Base-by-base conservation (phyloP, 2,797 vertebrate genomes). In the Bucorvus abyssinicus region DNA sequence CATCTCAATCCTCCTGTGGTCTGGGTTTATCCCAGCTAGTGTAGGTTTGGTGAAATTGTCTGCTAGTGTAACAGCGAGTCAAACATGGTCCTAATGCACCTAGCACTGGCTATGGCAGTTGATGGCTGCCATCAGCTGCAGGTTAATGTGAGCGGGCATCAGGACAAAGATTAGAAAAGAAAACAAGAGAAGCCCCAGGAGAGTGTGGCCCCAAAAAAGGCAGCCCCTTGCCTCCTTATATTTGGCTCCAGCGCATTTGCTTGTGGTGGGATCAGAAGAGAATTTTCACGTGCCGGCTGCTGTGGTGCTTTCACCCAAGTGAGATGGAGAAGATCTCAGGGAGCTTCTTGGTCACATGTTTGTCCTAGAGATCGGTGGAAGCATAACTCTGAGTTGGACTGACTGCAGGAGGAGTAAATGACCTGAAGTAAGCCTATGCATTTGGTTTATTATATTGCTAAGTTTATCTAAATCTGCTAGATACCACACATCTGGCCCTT, bases 51-150 rank as follows among this genome's bases (percentile, higher is more conserved):
- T 34, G 17, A 60, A 88, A 60, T 32, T 5, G 4, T 34, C 24
- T 80, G 49, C 59, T 61, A 67, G 47, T 69, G 19, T 60, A 53
- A 56, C 19, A 45, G 40, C 2, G 4, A 88, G 34, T 77, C 67
- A 68, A 4, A 52, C 5, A 14, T 84, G 67, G 30, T 27, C 42
- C 26, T 61, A 44, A 45, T 0, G 0, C 32, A 36, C 17, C 15
- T 14, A 38, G 18, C 22, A 4, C 15, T 36, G 67, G 18, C 67
- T 71, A 3, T 0, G 0, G 56, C 29, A 52, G 24, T 29, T 24
- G 64, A 0, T 53, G 60, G 32, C 60, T 74, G 57, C 64, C 6
- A 3, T 22, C 44, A 67, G 44, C 65, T 75, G 44, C 36, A 36
- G 68, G 20, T 61, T 79, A 40, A 64, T 85, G 53, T 9, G 5